Base-by-base conservation (phyloP, 2,888 invertebrate genomes). In the Amiota communis region DNA sequence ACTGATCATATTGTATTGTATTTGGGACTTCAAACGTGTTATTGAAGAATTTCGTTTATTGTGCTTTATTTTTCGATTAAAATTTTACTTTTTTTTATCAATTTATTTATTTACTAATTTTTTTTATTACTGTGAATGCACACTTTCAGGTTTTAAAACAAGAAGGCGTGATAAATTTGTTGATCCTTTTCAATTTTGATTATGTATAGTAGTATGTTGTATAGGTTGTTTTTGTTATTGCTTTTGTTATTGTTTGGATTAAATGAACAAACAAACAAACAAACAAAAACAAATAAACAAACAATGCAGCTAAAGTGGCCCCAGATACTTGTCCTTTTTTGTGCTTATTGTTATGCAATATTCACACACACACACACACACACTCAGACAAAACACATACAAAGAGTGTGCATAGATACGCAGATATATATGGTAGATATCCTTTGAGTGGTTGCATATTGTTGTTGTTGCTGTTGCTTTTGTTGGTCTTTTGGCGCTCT, bases 401-500 rank as follows among this genome's bases (percentile, higher is more conserved):
- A 53, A 12, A 12, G 53, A 51, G 10, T 48, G 49, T 15, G 17
- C 46, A 36, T 36, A 51, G 36, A 36, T 36, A 36, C 36, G 8
- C 36, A 36, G 2, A 6, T 36, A 36, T 36, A 6, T 36, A 36
- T 36, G 6, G 6, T 36, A 36, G 36, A 36, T 36, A 36, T 36
- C 36, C 36, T 23, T 57, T 51, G 49, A 23, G 23, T 53, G 68
- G 51, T 68, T 68, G 17, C 23, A 36, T 68, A 53, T 68, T 51
- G 59, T 15, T 59, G 57, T 15, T 59, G 57, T 15, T 59, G 59
- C 46, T 63, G 64, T 36, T 56, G n/a, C 53, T 68, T 72, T 59
- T 76, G 70, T 76, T 59, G 74, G 59, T 56, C 73, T 73, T 73
- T 75, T 77, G 75, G 72, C 73, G 69, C 70, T 70, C 68, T 71